A percentile compares a stretch with the other conserved stretches of the same genome.
Conservation (phyloP, 2,888 invertebrate species). For the Drosophila pseudotalamancana region DNA sequence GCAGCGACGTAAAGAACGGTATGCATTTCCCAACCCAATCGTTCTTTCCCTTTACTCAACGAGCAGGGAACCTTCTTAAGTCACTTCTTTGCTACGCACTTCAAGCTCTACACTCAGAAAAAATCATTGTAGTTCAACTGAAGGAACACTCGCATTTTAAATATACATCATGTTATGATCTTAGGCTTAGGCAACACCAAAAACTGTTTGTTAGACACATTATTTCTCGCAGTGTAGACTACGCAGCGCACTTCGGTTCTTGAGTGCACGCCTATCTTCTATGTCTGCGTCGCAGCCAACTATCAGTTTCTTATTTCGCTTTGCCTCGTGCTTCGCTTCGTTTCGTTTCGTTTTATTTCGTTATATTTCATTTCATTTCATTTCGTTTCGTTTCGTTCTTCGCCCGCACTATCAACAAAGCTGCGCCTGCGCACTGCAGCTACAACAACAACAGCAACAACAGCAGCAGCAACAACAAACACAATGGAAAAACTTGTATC, state of each 20-base stretch:
- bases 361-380: slow-evolving; percentile 39
- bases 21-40: slow-evolving; percentile 47
- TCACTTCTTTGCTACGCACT: slow-evolving; percentile 62
- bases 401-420: slow-evolving; percentile 68
- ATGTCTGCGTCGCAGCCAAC: slow-evolving; percentile 18
- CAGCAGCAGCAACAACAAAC: slow-evolving; percentile 21
- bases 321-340: slow-evolving; percentile 24
- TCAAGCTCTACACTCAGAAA: slow-evolving; percentile 19
- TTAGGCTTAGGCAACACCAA: too few species aligned
- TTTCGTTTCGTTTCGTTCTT: slow-evolving; percentile 35
- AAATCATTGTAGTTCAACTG: too few species aligned
- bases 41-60: slow-evolving; percentile 42
- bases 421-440: slow-evolving; percentile 57
- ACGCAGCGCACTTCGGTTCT: slow-evolving; percentile 41
- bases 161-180: too few species aligned
- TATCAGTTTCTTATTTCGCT: slow-evolving; percentile 37
- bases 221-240: slow-evolving; percentile 20
- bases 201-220: too few species aligned
- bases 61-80: slow-evolving; percentile 53
- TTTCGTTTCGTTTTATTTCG: slow-evolving; percentile 38
- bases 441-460: slow-evolving; percentile 20
- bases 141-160: too few species aligned
- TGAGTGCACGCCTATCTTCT: slow-evolving; percentile 43
- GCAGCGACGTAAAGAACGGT: slow-evolving; percentile 5
- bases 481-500: slow-evolving; percentile 67